Evolutionary conservation across 2,797 vertebrate genomes (phyloP).

Genomic region (Tapera naevia): DNA sequence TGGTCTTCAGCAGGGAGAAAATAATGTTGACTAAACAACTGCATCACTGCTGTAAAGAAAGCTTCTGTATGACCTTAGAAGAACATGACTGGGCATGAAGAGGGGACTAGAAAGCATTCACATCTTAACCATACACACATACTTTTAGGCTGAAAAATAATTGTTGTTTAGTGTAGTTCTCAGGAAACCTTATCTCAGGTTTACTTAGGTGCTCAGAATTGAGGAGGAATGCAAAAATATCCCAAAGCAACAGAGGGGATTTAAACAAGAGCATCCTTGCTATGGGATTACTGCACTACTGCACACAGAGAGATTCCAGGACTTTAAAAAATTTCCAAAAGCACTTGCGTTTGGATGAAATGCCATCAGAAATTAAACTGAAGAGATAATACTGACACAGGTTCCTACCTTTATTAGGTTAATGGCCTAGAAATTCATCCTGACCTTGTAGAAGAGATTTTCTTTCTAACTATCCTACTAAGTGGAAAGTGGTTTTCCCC

Average conservation of each 20-base stretch:
- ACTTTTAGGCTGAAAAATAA: not conserved
- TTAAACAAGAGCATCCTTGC: not conserved
- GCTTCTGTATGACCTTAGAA: not conserved
- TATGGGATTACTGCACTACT: not conserved
- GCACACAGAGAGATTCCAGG: not conserved
- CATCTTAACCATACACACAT: not conserved
- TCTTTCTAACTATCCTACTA: not conserved
- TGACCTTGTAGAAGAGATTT: not conserved
- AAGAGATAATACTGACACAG: not conserved
- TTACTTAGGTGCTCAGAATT: not conserved
- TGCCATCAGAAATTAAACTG: not conserved
- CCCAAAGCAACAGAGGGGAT: not conserved
- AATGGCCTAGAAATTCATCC: not conserved
- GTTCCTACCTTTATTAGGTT: not conserved
- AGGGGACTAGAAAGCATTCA: not conserved
- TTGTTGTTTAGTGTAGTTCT: not conserved
- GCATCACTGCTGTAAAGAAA: not conserved
- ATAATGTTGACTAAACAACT: not conserved
- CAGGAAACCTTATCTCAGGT: not conserved
- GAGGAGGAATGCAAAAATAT: not conserved
- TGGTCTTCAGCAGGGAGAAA: not conserved
- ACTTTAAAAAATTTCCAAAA: not conserved
- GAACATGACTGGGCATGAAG: not conserved
- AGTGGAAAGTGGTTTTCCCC: not conserved
- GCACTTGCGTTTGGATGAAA: not conserved